Conservation (phyloP, 2,113 vertebrate species). For the Felis chaus region DNA sequence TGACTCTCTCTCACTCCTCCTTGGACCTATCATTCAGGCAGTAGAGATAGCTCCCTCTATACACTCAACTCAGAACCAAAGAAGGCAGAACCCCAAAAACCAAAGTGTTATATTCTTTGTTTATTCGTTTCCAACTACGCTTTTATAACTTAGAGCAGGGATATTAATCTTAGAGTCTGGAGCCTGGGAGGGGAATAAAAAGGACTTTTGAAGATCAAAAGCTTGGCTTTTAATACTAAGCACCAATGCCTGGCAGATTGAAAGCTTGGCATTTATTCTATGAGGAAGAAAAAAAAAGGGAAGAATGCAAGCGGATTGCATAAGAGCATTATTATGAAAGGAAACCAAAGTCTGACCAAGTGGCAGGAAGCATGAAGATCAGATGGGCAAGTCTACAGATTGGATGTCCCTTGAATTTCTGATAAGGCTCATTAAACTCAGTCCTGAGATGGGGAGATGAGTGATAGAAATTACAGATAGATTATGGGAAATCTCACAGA, state of each 20-base stretch:
- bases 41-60: background rate
- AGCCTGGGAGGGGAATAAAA: background rate
- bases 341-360: background rate
- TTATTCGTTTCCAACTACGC: background rate
- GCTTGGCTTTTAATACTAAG: conserved; percentile 27
- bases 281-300: background rate
- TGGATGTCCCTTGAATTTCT: background rate
- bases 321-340: conserved; percentile 11
- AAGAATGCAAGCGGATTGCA: background rate
- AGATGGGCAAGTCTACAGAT: background rate
- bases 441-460: background rate
- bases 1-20: background rate
- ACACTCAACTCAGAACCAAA: background rate
- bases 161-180: conserved; percentile 8
- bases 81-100: background rate
- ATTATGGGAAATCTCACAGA: background rate
- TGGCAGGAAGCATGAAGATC: background rate
- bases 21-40: background rate
- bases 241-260: background rate
- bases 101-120: background rate
- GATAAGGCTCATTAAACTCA: background rate
- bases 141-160: background rate
- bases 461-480: background rate
- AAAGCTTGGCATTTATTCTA: conserved; percentile 13
- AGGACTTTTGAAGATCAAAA: conserved; percentile 37